phyloP scores from a whole-genome alignment of 2,113 vertebrate genomes.

The Antennarius striatus region DNA sequence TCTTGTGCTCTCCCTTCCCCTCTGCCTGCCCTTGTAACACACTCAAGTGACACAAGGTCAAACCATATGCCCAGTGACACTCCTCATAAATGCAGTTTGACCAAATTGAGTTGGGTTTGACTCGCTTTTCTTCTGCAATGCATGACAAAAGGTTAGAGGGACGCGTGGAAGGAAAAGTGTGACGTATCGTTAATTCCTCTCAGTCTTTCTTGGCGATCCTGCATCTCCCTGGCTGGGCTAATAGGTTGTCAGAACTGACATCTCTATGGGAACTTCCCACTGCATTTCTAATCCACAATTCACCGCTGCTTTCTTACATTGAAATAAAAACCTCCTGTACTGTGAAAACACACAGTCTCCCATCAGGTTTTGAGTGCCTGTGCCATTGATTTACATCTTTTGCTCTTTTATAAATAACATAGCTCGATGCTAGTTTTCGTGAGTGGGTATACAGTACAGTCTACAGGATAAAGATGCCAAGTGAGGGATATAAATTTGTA shows the following conservation, averaged over 20 bases:
- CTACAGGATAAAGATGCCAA: too few relatives aligned
- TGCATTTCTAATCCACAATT: slow-evolving; percentile 59
- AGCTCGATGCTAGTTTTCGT: slow-evolving; percentile 10
- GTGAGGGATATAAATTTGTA: not conserved
- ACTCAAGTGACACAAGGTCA: slow-evolving; percentile 58
- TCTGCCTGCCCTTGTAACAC: slow-evolving; percentile 65
- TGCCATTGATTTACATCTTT: not conserved
- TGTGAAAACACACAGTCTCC: slow-evolving; percentile 18
- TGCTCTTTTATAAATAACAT: slow-evolving; percentile 10
- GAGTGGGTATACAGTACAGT: too few relatives aligned
- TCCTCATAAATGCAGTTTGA: slow-evolving; percentile 36
- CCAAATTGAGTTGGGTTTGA: slow-evolving; percentile 30
- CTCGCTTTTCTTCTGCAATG: slow-evolving; percentile 17
- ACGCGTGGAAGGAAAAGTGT: slow-evolving; percentile 19
- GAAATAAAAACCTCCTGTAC: slow-evolving; percentile 42
- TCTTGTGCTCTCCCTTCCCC: slow-evolving; percentile 57
- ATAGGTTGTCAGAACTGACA: slow-evolving; percentile 67
- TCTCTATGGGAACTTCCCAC: slow-evolving; percentile 74
- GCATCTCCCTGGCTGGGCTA: slow-evolving; percentile 54
- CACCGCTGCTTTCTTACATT: slow-evolving; percentile 51
- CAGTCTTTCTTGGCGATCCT: slow-evolving; percentile 49
- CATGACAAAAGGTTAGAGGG: slow-evolving; percentile 43
- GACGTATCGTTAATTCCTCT: slow-evolving; percentile 37
- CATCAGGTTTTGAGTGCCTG: slow-evolving; percentile 2
- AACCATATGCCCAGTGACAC: slow-evolving; percentile 43